Evolutionary conservation across 1,140 invertebrate species (phyloP).

Genomic region (Calliphora vicina): DNA sequence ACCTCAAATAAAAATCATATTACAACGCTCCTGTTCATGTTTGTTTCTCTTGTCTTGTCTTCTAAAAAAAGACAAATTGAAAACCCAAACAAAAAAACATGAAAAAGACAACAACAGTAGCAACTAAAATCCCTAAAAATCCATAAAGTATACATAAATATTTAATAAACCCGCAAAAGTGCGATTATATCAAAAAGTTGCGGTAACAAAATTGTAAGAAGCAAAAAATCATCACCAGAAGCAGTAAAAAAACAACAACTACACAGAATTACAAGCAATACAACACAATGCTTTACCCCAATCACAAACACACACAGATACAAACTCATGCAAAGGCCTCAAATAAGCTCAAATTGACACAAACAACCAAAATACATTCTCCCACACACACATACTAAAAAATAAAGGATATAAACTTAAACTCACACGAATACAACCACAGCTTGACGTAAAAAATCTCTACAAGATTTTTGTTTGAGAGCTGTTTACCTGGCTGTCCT

Average conservation of each 20-base stretch:
- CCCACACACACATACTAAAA: background rate
- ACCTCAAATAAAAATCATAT: too few species aligned
- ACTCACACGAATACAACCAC: too few species aligned
- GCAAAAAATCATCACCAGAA: background rate
- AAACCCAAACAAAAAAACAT: background rate
- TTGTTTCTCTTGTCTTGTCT: too few species aligned
- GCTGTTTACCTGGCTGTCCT: background rate
- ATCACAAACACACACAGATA: background rate
- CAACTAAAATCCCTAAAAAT: conserved; percentile 27
- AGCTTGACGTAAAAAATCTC: background rate
- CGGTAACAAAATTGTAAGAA: conserved; percentile 28
- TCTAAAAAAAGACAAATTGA: background rate
- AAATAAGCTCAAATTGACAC: background rate
- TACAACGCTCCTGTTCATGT: too few species aligned
- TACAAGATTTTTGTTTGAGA: background rate
- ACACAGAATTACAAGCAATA: background rate
- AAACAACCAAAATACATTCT: background rate
- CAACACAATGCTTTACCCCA: background rate
- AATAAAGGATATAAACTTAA: background rate
- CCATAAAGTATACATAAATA: conserved; percentile 33
- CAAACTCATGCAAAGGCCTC: background rate
- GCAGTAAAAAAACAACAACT: background rate
- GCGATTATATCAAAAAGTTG: conserved; percentile 30
- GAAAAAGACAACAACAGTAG: background rate
- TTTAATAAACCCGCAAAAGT: conserved; percentile 35